These are phyloP conservation scores for Pygocentrus nattereri DNA, from an alignment of 2,797 vertebrate genomes.

Conservation along the genomic window DNA sequence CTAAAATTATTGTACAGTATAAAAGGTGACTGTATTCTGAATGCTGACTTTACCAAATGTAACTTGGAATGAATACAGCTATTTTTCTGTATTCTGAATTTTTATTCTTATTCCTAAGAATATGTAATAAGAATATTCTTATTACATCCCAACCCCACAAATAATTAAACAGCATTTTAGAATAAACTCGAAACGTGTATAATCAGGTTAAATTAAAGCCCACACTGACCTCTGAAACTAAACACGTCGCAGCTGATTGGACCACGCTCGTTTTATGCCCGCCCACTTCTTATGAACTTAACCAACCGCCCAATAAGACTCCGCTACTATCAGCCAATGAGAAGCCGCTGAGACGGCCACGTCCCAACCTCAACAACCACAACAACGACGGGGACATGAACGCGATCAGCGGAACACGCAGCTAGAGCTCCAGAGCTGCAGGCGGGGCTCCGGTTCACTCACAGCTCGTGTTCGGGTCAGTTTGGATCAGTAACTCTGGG, in stretches of 20 bases:
- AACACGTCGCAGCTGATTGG: conserved; percentile 3
- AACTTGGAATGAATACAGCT: too few relatives aligned
- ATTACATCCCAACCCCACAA: too few relatives aligned
- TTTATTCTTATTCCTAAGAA: too few relatives aligned
- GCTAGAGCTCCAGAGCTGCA: background rate
- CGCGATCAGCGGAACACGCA: background rate
- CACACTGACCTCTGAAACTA: background rate
- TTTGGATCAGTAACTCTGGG: background rate
- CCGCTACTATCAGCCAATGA: background rate
- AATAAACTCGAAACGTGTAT: too few relatives aligned
- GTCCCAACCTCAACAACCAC: background rate
- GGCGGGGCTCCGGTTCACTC: background rate
- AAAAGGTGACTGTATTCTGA: too few relatives aligned
- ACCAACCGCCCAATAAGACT: background rate
- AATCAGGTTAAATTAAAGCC: too few relatives aligned
- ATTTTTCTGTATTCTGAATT: too few relatives aligned
- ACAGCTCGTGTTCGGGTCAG: background rate
- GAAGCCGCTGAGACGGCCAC: background rate
- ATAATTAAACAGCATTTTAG: too few relatives aligned
- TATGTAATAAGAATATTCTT: too few relatives aligned
- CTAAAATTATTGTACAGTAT: too few relatives aligned
- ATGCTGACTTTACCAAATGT: too few relatives aligned
- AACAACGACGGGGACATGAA: background rate
- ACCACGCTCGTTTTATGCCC: background rate
- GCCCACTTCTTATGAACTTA: background rate